Conservation (phyloP, 1,140 invertebrate species). For the Apis mellifera region Amel_HAv3.1 CM009941.2:11038001-11038500, state of each 20-base stretch:
- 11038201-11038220: constrained; percentile 47
- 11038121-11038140: too few relatives aligned
- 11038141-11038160: not conserved
- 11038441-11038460: constrained; percentile 73
- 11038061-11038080: too few relatives aligned
- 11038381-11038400: constrained; percentile 52
- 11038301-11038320: constrained; percentile 10
- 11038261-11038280: constrained; percentile 19
- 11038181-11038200: constrained; percentile 45
- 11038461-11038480: constrained; percentile 64
- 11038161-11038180: constrained; percentile 1
- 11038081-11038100: not conserved
- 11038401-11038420: constrained; percentile 20
- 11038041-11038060: too few relatives aligned
- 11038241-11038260: constrained; percentile 3
- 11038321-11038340: constrained; percentile 41
- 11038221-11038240: constrained; percentile 18
- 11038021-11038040: too few relatives aligned
- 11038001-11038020: too few relatives aligned
- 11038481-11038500: constrained; percentile 51
- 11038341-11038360: constrained; percentile 25
- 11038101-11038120: not conserved
- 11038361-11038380: constrained; percentile 57
- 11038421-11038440: constrained; percentile 58
- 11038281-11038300: constrained; percentile 41